phyloP scores from a whole-genome alignment of 2,888 invertebrate genomes.

The Desoria tigrina region DNA sequence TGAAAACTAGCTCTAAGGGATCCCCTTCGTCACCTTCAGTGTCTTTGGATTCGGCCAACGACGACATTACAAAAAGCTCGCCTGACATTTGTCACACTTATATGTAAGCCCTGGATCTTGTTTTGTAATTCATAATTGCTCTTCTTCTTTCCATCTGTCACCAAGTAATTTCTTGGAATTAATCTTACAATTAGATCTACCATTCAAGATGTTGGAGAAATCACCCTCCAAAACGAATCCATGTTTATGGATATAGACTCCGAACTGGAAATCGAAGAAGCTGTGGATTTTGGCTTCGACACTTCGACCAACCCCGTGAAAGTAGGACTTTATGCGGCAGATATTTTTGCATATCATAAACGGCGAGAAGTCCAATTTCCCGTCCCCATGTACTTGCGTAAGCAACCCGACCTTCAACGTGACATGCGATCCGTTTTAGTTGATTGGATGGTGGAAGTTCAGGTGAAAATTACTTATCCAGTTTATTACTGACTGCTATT shows the following conservation, averaged over 20 bases:
- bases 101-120: too few relatives aligned
- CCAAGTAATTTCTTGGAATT: neutral
- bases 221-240: conserved; percentile 43
- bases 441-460: conserved; percentile 99
- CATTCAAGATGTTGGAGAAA: conserved; percentile 33
- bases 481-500: too few relatives aligned
- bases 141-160: neutral
- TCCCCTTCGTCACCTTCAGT: neutral
- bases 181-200: too few relatives aligned
- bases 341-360: conserved; percentile 91
- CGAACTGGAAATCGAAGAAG: conserved; percentile 65
- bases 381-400: conserved; percentile 77
- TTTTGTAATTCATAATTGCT: neutral
- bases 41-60: neutral
- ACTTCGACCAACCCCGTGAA: conserved; percentile 82
- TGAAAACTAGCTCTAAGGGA: neutral
- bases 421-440: conserved; percentile 92
- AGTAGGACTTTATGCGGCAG: conserved; percentile 86
- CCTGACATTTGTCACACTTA: conserved; percentile 14
- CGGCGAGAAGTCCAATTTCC: conserved; percentile 74
- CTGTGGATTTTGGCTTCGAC: conserved; percentile 81
- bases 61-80: conserved; percentile 21
- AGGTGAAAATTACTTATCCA: conserved; percentile 57
- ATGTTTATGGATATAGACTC: conserved; percentile 30
- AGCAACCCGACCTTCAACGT: conserved; percentile 74